Evolutionary conservation across 2,113 vertebrate genomes (phyloP).

Genomic region (Arvicanthis niloticus): DNA sequence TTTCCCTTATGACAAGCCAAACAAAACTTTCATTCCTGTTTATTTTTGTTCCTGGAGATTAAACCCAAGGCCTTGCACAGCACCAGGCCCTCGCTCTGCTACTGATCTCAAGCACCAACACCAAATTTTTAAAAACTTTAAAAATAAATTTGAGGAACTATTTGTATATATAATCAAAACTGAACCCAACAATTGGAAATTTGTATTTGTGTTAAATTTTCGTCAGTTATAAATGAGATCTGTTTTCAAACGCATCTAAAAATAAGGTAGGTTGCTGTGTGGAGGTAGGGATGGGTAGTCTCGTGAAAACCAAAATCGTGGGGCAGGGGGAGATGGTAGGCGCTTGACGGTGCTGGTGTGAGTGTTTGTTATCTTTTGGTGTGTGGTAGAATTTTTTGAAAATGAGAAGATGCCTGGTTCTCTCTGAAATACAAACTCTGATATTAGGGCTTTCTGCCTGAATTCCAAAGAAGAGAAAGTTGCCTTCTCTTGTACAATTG

Average conservation of each 20-base stretch:
- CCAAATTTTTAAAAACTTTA: neutral
- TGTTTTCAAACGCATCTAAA: neutral
- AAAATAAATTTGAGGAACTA: neutral
- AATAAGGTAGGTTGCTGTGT: neutral
- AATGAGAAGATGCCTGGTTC: neutral
- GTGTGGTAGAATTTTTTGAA: conserved; percentile 13
- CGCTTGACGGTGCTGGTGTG: neutral
- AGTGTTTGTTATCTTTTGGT: neutral
- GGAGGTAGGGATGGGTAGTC: neutral
- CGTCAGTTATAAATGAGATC: neutral
- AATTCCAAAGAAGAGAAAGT: conserved; percentile 27
- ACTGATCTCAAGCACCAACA: neutral
- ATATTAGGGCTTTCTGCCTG: neutral
- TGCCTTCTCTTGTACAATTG: neutral
- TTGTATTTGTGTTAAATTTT: neutral
- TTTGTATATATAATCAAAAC: neutral
- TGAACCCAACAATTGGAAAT: neutral
- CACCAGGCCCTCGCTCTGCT: neutral
- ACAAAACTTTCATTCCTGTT: neutral
- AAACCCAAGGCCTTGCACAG: neutral
- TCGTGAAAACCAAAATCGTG: neutral
- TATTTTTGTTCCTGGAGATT: neutral
- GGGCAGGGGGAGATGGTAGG: neutral
- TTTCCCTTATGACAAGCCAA: neutral
- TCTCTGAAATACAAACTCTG: neutral